Percentiles rank a stretch among this genome's conserved stretches.
Evolutionary conservation across 2,888 invertebrate genomes (phyloP).

Genomic region (Trisateles emortualis): DNA sequence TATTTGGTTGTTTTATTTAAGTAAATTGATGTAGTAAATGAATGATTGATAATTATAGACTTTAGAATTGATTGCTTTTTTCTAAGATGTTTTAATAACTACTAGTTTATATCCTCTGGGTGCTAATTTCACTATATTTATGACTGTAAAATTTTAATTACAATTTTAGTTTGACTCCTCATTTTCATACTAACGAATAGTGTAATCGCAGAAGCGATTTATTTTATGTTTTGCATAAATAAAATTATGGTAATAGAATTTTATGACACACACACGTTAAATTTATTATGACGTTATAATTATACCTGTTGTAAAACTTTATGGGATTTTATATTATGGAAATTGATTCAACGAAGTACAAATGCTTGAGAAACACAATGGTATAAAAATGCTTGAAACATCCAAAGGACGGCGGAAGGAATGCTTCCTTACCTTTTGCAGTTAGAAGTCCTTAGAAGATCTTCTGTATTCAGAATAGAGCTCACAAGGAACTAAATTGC

Average conservation of each 20-base stretch:
- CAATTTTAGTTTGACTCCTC: slow-evolving; percentile 12
- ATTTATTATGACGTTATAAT: slow-evolving; percentile 2
- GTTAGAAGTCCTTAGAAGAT: not conserved
- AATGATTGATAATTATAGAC: slow-evolving; percentile 45
- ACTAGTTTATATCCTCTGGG: slow-evolving; percentile 35
- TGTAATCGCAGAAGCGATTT: slow-evolving; percentile 7
- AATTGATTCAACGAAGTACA: too few relatives aligned
- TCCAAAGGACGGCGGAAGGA: not conserved
- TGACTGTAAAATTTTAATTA: slow-evolving; percentile 13
- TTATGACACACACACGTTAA: slow-evolving; percentile 1
- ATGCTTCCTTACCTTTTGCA: not conserved
- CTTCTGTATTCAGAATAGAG: not conserved
- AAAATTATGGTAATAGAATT: slow-evolving; percentile 6
- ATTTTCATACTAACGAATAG: not conserved
- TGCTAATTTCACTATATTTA: slow-evolving; percentile 28
- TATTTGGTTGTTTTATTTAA: slow-evolving; percentile 45
- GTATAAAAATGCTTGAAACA: not conserved
- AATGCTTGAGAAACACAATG: not conserved
- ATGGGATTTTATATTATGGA: not conserved
- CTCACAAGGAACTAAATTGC: not conserved
- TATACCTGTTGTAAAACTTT: not conserved
- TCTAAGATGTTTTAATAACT: slow-evolving; percentile 44
- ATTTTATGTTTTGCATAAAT: slow-evolving; percentile 6
- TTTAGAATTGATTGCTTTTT: slow-evolving; percentile 43
- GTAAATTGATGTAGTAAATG: slow-evolving; percentile 44